Evolutionary conservation across 2,797 vertebrate genomes (phyloP), one percentile per base, ranked within the genome.

Genomic region (Pseudocheirus occidentalis): DNA sequence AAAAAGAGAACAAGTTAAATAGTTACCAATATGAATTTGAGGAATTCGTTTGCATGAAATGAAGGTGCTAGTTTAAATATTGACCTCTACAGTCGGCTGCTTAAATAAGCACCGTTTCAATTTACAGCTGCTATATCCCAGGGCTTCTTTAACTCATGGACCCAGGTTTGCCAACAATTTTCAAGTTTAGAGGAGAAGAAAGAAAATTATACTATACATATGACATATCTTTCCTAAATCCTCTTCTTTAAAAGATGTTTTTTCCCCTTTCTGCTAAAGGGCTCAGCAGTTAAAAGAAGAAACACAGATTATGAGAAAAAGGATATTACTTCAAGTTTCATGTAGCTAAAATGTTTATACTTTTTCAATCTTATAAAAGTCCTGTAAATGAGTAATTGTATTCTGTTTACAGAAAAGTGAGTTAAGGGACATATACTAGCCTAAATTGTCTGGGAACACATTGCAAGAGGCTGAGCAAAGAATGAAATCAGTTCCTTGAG

Each of bases 401-500:
- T 95, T 97, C 92, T 97, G 66, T 96, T 97, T 96, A 92, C 21
- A 94, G 58, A 97, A 81, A 24, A 46, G 34, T 93, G 66, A 93
- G 55, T 55, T 31, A 34, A 96, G 93, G 90, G 58, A 90, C 56
- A 93, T n/a, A 28, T 34, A 92, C 27, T 34, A 94, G 46, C 24
- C 56, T 58, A 93, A 92, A 3, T 96, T 62, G 92, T 94, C 31
- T 73, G 94, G 90, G 73, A 95, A 46, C 40, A 87, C 9, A 46
- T 46, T 46, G 21, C 1, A 87, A 94, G 62, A 46, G 29, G 31
- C 90, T 96, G 91, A 46, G 40, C 62, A 95, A 54, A 95, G 91
- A 95, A 96, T 91, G 53, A 92, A 96, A 96, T 10, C 90, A 95
- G 53, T 46, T 94, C 81, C 58, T 34, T 31, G n/a, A 89, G 59